Conservation (phyloP, 1,140 invertebrate genomes). For the Ooceraea biroi region DNA sequence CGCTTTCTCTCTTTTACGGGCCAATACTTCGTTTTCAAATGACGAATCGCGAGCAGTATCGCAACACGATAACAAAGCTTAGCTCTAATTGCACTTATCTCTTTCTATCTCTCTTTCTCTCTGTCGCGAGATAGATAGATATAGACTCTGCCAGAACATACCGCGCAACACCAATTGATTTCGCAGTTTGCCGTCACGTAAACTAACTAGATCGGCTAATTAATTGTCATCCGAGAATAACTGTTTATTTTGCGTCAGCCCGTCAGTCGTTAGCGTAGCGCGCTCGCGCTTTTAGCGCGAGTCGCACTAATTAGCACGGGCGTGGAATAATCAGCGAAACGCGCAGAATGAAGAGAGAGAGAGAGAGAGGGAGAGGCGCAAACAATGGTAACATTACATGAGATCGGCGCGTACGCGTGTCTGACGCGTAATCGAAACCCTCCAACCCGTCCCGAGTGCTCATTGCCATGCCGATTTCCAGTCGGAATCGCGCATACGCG, state of each 20-base stretch:
- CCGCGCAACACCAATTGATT: background rate
- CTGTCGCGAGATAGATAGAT: background rate
- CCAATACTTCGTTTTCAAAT: slow-evolving; percentile 10
- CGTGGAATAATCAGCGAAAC: background rate
- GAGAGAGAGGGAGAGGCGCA: no score
- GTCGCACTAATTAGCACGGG: no score
- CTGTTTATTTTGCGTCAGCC: slow-evolving; percentile 21
- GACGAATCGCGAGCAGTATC: background rate
- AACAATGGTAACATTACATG: no score
- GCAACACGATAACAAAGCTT: background rate
- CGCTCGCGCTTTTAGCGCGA: background rate
- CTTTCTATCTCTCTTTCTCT: background rate
- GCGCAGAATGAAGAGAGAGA: no score
- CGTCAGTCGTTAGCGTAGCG: background rate
- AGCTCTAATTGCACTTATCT: no score
- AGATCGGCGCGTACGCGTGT: no score
- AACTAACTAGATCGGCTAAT: background rate
- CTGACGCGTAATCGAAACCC: no score
- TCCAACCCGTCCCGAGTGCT: no score
- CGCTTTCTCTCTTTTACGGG: background rate
- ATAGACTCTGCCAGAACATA: background rate
- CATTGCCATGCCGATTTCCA: slow-evolving; percentile 9
- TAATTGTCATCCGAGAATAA: slow-evolving; percentile 1
- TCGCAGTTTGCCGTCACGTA: background rate
- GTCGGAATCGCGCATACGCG: no score